phyloP scores from a whole-genome alignment of 2,888 invertebrate genomes.

The Agrotis ipsilon region DNA sequence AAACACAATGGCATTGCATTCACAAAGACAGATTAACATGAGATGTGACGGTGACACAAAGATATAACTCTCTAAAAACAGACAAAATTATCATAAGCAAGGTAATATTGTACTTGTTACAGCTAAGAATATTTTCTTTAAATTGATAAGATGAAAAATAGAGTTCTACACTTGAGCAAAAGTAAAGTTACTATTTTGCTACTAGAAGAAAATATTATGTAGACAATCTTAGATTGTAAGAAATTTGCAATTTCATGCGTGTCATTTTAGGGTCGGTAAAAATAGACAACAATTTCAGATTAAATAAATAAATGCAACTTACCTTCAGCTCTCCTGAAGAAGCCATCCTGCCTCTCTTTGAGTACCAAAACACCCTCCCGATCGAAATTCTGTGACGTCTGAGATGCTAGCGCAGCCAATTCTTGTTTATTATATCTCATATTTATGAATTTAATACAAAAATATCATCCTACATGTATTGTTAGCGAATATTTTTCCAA shows the following conservation, averaged over 20 bases:
- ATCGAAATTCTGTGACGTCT: constrained; percentile 97
- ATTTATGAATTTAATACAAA: constrained; percentile 64
- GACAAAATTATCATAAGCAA: background rate
- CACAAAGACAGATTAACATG: background rate
- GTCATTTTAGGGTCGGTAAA: too few species aligned
- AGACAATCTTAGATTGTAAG: background rate
- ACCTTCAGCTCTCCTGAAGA: constrained; percentile 98
- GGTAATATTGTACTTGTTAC: background rate
- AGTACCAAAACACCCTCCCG: constrained; percentile 97
- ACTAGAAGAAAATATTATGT: background rate
- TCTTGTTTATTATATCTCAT: constrained; percentile 98
- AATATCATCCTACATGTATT: constrained; percentile 53
- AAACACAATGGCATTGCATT: constrained; percentile 7
- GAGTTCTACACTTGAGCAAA: too few species aligned
- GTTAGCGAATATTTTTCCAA: constrained; percentile 1
- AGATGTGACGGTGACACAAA: constrained; percentile 2
- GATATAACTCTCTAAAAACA: too few species aligned
- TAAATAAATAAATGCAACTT: constrained; percentile 79
- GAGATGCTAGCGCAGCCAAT: constrained; percentile 95
- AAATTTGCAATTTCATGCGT: background rate
- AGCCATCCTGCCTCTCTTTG: constrained; percentile 97
- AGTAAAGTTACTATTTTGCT: background rate
- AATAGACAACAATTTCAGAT: background rate
- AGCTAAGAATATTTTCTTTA: too few species aligned
- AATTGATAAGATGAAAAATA: too few species aligned